A percentile compares a stretch with the other conserved stretches of the same genome.
Evolutionary conservation across 2,888 invertebrate species (phyloP).

Genomic region (Tenthredo notha): DNA sequence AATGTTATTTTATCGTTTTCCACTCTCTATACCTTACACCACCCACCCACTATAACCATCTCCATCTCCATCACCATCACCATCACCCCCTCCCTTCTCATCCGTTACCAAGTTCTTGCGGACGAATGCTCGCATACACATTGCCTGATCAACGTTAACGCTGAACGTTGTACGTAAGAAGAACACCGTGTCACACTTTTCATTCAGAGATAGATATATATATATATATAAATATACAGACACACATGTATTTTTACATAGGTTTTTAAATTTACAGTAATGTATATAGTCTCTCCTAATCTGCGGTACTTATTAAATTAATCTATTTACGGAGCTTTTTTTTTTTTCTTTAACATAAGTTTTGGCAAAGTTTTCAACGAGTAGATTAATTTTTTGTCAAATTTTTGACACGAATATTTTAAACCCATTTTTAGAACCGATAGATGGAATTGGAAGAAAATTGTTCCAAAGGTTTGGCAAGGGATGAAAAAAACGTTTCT

Average conservation of each 20-base stretch:
- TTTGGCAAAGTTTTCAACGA: too few relatives aligned
- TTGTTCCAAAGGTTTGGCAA: not conserved
- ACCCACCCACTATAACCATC: not conserved
- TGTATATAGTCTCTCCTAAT: not conserved
- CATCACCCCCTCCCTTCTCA: not conserved
- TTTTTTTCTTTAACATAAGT: not conserved
- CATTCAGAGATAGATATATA: not conserved
- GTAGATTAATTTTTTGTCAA: not conserved
- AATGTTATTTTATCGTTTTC: conserved; percentile 33
- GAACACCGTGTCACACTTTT: not conserved
- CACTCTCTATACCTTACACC: conserved; percentile 16
- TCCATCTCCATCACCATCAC: not conserved
- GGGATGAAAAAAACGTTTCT: not conserved
- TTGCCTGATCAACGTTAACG: conserved; percentile 32
- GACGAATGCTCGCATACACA: conserved; percentile 37
- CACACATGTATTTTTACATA: too few relatives aligned
- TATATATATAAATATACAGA: too few relatives aligned
- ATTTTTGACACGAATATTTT: not conserved
- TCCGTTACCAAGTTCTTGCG: not conserved
- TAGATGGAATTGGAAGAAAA: not conserved
- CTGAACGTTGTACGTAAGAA: not conserved
- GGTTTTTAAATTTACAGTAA: not conserved
- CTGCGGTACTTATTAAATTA: not conserved
- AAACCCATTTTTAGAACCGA: not conserved
- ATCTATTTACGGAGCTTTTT: not conserved